Percentiles rank a stretch among this genome's conserved stretches.
Evolutionary conservation across 2,797 vertebrate species (phyloP).

Genomic region (Pangasius macronema): DNA sequence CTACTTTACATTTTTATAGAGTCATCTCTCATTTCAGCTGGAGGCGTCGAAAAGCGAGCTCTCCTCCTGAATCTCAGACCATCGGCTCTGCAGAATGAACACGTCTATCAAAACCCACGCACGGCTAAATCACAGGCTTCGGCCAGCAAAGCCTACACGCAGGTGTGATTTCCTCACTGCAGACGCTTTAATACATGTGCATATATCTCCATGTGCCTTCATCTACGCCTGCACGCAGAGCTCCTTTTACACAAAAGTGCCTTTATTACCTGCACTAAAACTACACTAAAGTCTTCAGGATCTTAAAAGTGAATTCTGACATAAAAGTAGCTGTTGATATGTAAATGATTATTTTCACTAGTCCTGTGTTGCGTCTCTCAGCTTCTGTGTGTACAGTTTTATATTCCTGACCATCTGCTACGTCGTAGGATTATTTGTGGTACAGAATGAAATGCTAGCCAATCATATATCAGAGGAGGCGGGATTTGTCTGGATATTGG

Average conservation of each 20-base stretch:
- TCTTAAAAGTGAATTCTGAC: neutral
- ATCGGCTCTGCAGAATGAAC: neutral
- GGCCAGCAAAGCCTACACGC: slow-evolving; percentile 25
- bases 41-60: neutral
- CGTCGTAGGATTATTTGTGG: neutral
- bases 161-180: neutral
- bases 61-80: neutral
- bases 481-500: neutral
- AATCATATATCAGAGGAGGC: neutral
- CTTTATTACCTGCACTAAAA: neutral
- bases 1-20: slow-evolving; percentile 19
- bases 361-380: neutral
- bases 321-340: neutral
- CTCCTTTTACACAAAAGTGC: neutral
- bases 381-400: neutral
- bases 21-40: slow-evolving; percentile 5
- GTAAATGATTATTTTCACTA: neutral
- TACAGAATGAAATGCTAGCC: neutral
- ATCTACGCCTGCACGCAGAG: neutral
- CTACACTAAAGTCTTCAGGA: neutral
- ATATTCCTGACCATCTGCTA: neutral
- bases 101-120: slow-evolving; percentile 17
- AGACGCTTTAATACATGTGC: neutral
- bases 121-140: slow-evolving; percentile 33
- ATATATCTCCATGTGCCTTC: too few relatives aligned